Percentiles rank a stretch among this genome's conserved stretches.
phyloP scores from a whole-genome alignment of 2,888 invertebrate species.

The Harpagoxenus sublaevis region DNA sequence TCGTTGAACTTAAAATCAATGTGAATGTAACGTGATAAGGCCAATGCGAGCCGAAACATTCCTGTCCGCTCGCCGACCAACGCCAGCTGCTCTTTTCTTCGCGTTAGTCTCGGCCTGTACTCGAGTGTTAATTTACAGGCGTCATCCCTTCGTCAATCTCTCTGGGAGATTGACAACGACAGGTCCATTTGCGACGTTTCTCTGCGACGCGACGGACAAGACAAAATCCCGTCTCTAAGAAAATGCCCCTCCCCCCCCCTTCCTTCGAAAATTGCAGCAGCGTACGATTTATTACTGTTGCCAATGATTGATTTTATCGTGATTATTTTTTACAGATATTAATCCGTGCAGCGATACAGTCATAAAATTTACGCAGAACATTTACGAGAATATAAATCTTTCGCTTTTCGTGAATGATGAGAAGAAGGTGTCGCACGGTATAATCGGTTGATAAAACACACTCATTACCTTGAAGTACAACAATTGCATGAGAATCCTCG shows the following conservation, averaged over 20 bases:
- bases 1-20: slow-evolving; percentile 8
- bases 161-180: neutral
- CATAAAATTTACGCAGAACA: neutral
- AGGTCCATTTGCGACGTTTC: neutral
- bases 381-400: neutral
- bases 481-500: neutral
- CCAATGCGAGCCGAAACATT: slow-evolving; percentile 9
- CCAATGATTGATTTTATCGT: neutral
- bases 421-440: neutral
- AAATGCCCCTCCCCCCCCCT: neutral
- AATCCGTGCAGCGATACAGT: neutral
- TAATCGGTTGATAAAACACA: neutral
- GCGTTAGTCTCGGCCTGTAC: neutral
- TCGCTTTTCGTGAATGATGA: neutral
- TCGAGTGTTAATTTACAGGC: no score
- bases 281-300: neutral
- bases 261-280: neutral
- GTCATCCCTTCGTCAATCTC: neutral
- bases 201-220: neutral
- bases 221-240: neutral
- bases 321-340: neutral
- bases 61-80: neutral
- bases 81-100: neutral
- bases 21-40: slow-evolving; percentile 13
- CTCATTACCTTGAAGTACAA: neutral